Conservation (phyloP, 2,797 vertebrate species). For the Calcarius lapponicus region DNA sequence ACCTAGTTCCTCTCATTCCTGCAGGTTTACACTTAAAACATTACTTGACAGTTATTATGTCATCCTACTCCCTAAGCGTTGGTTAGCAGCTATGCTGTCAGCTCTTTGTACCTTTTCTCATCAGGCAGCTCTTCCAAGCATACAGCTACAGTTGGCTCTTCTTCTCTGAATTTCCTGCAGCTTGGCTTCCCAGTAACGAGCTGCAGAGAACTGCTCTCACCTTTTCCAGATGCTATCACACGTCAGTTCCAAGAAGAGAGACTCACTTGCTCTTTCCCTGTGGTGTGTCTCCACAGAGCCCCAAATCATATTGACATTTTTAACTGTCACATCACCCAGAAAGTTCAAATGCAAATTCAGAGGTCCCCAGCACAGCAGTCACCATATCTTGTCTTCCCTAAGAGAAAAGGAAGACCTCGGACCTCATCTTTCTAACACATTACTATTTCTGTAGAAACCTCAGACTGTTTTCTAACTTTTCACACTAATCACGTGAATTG, state of each 20-base stretch:
- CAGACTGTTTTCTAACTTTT: slow-evolving; percentile 17
- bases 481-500: background rate
- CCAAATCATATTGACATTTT: background rate
- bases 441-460: background rate
- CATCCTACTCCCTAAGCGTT: background rate
- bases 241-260: slow-evolving; percentile 36
- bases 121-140: slow-evolving; percentile 25
- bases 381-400: background rate
- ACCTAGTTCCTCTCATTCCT: background rate
- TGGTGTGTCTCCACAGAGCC: background rate
- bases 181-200: slow-evolving; percentile 28
- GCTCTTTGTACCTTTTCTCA: background rate
- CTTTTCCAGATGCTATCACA: slow-evolving; percentile 20
- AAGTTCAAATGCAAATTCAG: background rate
- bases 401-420: background rate
- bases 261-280: background rate
- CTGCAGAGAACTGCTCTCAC: background rate
- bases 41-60: background rate
- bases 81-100: background rate
- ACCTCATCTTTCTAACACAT: background rate
- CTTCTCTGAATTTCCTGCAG: slow-evolving; percentile 57
- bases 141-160: background rate
- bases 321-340: background rate
- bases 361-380: background rate
- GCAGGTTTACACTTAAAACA: background rate